Conservation (phyloP, 2,888 invertebrate species). For the Nemurella pictetii region DNA sequence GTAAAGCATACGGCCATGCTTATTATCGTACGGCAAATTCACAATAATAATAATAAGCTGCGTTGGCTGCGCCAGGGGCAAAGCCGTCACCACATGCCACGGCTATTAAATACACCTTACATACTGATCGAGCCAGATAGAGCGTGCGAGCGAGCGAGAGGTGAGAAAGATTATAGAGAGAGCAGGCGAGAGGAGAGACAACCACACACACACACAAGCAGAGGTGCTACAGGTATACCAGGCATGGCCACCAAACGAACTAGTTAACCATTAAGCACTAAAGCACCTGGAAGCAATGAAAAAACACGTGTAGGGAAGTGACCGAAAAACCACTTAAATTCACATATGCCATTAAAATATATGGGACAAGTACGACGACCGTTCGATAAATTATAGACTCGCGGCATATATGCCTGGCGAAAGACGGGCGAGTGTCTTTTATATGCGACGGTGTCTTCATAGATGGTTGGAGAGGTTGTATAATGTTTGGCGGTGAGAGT, state of each 20-base stretch:
- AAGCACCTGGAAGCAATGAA: neutral
- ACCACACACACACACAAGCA: neutral
- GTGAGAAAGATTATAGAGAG: too few species aligned
- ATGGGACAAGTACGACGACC: neutral
- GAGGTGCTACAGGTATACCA: neutral
- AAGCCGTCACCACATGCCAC: neutral
- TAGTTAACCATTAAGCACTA: neutral
- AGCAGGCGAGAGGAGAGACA: too few species aligned
- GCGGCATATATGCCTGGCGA: neutral
- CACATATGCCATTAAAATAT: neutral
- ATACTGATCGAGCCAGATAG: neutral
- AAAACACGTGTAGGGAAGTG: neutral
- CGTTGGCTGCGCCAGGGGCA: neutral
- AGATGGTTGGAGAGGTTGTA: neutral
- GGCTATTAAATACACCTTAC: neutral
- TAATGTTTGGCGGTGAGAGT: too few species aligned
- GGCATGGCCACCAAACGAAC: neutral
- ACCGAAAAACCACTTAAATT: neutral
- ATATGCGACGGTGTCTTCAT: neutral
- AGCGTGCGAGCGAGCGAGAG: too few species aligned
- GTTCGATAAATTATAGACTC: neutral
- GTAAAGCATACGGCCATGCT: conserved; percentile 1
- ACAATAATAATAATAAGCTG: neutral
- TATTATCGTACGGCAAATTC: conserved; percentile 6
- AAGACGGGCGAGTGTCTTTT: too few species aligned